These are phyloP conservation scores for Pheosia gnoma DNA, from an alignment of 2,888 invertebrate genomes.

Conservation along the genomic window DNA sequence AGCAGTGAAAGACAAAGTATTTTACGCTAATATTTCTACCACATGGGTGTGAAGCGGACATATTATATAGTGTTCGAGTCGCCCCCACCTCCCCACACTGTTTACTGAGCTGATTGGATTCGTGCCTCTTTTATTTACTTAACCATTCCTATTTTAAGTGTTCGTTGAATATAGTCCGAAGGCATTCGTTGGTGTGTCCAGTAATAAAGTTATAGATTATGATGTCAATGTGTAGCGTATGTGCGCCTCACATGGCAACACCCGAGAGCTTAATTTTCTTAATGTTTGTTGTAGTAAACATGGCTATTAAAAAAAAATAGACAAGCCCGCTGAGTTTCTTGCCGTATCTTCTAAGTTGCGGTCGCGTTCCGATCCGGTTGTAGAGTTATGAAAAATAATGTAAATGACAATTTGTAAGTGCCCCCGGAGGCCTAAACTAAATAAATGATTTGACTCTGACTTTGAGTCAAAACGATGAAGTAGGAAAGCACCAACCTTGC, in stretches of 20 bases:
- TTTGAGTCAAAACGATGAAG: slow-evolving; percentile 35
- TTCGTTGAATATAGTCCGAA: slow-evolving; percentile 34
- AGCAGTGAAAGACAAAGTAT: too few species aligned
- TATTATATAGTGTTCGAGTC: slow-evolving; percentile 35
- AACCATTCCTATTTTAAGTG: slow-evolving; percentile 64
- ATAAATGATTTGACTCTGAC: too few species aligned
- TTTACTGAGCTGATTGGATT: slow-evolving; percentile 79
- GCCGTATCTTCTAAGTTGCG: too few species aligned
- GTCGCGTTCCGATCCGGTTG: too few species aligned
- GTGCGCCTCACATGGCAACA: too few species aligned
- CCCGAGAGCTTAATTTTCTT: too few species aligned
- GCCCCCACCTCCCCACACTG: slow-evolving; percentile 45
- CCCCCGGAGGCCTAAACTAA: background rate
- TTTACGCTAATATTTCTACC: slow-evolving; percentile 18
- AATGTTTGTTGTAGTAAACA: too few species aligned
- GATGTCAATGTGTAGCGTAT: too few species aligned
- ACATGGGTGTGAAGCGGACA: slow-evolving; percentile 13
- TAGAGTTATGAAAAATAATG: too few species aligned
- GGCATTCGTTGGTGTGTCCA: slow-evolving; percentile 34
- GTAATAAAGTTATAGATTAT: slow-evolving; percentile 31
- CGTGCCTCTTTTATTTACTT: slow-evolving; percentile 77
- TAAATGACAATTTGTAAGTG: background rate
- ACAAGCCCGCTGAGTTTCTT: too few species aligned
- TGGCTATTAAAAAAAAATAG: too few species aligned
- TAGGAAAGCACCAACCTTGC: slow-evolving; percentile 35